Evolutionary conservation across 2,113 vertebrate species (phyloP).

Genomic region (Triplophysa siluroides): DNA sequence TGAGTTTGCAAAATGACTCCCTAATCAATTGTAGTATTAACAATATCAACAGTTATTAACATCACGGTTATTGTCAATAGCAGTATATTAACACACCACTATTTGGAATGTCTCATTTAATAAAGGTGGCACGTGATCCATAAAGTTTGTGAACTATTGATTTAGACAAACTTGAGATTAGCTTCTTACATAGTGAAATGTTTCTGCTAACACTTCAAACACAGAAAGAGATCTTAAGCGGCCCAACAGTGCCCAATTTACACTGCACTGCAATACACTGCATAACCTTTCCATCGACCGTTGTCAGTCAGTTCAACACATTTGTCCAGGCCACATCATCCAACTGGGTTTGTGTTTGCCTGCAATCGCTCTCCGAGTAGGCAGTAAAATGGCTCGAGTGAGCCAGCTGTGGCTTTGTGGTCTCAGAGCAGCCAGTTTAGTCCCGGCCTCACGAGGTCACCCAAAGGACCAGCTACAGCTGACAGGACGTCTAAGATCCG

Average conservation of each 20-base stretch:
- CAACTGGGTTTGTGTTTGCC: slow-evolving; percentile 42
- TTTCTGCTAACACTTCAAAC: too few relatives aligned
- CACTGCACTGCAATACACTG: not conserved
- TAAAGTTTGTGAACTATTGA: not conserved
- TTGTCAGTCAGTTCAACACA: slow-evolving; percentile 20
- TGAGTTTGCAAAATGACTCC: too few relatives aligned
- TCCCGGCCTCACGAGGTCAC: slow-evolving; percentile 23
- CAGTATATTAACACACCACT: too few relatives aligned
- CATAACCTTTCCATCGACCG: slow-evolving; percentile 1
- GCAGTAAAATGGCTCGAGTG: slow-evolving; percentile 43
- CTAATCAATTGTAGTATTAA: too few relatives aligned
- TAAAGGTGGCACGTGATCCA: too few relatives aligned
- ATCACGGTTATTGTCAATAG: too few relatives aligned
- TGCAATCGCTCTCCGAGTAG: slow-evolving; percentile 16
- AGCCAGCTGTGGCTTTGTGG: slow-evolving; percentile 52
- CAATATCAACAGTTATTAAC: too few relatives aligned
- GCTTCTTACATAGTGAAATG: too few relatives aligned
- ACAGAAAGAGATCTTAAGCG: too few relatives aligned
- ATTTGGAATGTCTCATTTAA: too few relatives aligned
- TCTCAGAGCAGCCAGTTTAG: slow-evolving; percentile 34
- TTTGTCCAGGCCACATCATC: slow-evolving; percentile 16
- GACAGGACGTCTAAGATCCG: slow-evolving; percentile 1
- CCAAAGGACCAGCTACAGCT: slow-evolving; percentile 16
- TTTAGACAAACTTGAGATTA: not conserved
- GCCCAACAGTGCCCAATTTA: not conserved